Conservation (phyloP, 2,113 vertebrate species). For the Myotis yumanensis region DNA sequence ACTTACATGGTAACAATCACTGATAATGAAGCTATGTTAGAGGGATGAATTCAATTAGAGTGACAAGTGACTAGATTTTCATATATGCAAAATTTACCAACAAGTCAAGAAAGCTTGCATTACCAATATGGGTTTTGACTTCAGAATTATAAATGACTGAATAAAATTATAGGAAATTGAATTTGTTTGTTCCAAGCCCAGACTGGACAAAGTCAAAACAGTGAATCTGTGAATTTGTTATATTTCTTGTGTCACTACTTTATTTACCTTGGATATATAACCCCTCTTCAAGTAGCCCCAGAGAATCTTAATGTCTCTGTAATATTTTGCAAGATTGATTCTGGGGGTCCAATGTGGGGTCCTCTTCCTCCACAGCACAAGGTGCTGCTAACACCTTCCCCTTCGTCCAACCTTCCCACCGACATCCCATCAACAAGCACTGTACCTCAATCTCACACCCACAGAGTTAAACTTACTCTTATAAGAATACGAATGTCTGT, state of each 20-base stretch:
- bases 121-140: not conserved
- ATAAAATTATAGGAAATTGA: not conserved
- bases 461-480: not conserved
- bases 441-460: not conserved
- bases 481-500: not conserved
- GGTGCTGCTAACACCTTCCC: not conserved
- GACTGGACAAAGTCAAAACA: not conserved
- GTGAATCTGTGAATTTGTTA: not conserved
- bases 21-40: conserved; percentile 40
- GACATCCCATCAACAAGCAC: not conserved
- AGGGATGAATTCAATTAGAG: conserved; percentile 29
- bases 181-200: not conserved
- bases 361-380: not conserved
- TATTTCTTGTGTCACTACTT: not conserved
- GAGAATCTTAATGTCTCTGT: not conserved
- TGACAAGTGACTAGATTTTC: conserved; percentile 67
- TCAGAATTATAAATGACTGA: conserved; percentile 16
- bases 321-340: not conserved
- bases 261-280: not conserved
- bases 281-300: not conserved
- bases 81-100: conserved; percentile 60
- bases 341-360: not conserved
- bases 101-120: not conserved
- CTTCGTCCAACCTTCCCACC: not conserved
- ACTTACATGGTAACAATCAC: conserved; percentile 45